These are phyloP conservation scores for Alexandromys oeconomus DNA, from an alignment of 2,797 vertebrate species.

Conservation along the genomic window DNA sequence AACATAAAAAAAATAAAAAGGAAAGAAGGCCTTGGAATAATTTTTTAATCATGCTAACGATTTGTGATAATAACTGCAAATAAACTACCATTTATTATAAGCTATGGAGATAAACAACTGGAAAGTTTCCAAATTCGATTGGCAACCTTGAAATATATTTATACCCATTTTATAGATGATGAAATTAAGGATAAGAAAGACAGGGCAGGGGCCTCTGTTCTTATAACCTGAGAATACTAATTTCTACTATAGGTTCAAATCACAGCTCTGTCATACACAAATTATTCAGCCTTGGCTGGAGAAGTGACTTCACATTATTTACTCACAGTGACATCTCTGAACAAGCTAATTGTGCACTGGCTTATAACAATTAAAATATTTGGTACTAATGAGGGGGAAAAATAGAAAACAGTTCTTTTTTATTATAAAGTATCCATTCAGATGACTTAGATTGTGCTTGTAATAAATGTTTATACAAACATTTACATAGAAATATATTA, in stretches of 20 bases:
- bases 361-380: constrained; percentile 50
- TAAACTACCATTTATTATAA: constrained; percentile 40
- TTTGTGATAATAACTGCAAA: neutral
- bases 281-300: neutral
- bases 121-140: constrained; percentile 6
- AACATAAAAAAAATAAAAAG: neutral
- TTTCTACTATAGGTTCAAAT: neutral
- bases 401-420: constrained; percentile 18
- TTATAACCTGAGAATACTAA: neutral
- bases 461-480: constrained; percentile 4
- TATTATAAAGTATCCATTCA: neutral
- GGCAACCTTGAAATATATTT: neutral
- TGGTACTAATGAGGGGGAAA: constrained; percentile 6
- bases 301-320: constrained; percentile 4
- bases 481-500: constrained; percentile 62
- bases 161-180: neutral
- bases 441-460: neutral
- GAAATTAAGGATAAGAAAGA: constrained; percentile 27
- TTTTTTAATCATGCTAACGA: constrained; percentile 24
- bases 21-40: constrained; percentile 9
- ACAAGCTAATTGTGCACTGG: neutral
- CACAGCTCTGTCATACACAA: neutral
- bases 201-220: neutral
- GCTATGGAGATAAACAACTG: constrained; percentile 14
- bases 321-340: neutral